Evolutionary conservation across 2,113 vertebrate species (phyloP).

Genomic region (Pseudolaguvia tuberculata): DNA sequence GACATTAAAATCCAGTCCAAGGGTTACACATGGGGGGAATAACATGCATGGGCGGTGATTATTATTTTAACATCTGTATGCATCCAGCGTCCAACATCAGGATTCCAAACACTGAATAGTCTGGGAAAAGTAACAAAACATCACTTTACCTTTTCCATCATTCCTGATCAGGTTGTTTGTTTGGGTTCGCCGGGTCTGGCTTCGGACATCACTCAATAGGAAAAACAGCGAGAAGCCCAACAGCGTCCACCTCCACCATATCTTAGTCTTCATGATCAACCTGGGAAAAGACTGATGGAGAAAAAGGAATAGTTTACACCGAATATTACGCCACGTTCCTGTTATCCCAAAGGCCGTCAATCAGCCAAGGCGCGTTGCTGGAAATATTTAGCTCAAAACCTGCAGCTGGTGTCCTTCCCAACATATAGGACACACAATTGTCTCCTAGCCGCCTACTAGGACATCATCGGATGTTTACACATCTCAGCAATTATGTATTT

Average conservation of each 20-base stretch:
- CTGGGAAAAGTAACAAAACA: not conserved
- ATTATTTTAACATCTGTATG: slow-evolving; percentile 10
- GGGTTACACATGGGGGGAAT: not conserved
- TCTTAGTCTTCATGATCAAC: slow-evolving; percentile 58
- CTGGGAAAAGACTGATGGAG: slow-evolving; percentile 30
- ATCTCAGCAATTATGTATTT: no score
- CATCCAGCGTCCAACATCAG: not conserved
- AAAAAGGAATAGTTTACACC: not conserved
- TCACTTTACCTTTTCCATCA: slow-evolving; percentile 64
- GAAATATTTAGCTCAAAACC: not conserved
- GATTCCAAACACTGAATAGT: not conserved
- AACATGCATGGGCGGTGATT: slow-evolving; percentile 19
- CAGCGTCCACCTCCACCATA: slow-evolving; percentile 64
- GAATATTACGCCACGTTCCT: not conserved
- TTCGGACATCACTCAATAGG: slow-evolving; percentile 51
- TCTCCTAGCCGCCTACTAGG: no score
- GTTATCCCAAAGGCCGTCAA: not conserved
- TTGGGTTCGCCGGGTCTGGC: slow-evolving; percentile 67
- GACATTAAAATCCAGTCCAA: slow-evolving; percentile 24
- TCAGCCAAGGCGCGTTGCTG: not conserved
- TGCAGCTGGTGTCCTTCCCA: no score
- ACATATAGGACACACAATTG: no score
- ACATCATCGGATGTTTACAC: no score
- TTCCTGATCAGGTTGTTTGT: slow-evolving; percentile 58
- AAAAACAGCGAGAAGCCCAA: slow-evolving; percentile 66